Conservation (phyloP, 2,888 invertebrate species). For the Thymelicus sylvestris region DNA sequence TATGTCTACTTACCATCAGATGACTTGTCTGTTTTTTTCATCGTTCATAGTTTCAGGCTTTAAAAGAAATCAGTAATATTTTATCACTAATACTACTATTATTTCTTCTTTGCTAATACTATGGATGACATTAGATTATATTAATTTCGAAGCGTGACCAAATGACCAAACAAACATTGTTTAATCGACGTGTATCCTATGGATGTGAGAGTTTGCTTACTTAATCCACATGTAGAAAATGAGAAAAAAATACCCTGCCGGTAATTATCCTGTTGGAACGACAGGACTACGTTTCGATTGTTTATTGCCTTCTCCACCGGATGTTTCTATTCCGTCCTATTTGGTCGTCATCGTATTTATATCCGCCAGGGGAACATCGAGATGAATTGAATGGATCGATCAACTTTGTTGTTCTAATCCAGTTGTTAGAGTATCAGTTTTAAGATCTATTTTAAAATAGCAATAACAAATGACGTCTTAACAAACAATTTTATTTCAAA, state of each 20-base stretch:
- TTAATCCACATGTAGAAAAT: constrained; percentile 18
- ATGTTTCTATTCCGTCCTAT: constrained; percentile 66
- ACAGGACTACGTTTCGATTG: constrained; percentile 66
- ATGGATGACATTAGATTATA: too few relatives aligned
- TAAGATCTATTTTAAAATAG: neutral
- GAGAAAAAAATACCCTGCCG: constrained; percentile 52
- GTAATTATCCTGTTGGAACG: constrained; percentile 69
- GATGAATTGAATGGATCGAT: constrained; percentile 17
- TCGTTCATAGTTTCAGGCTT: too few relatives aligned
- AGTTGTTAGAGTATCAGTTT: neutral
- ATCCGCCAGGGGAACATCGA: constrained; percentile 40
- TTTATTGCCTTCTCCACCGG: constrained; percentile 73
- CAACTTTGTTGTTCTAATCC: constrained; percentile 5
- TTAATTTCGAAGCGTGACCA: neutral
- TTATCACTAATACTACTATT: too few relatives aligned
- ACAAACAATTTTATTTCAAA: neutral
- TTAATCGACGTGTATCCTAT: neutral
- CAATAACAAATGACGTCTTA: neutral
- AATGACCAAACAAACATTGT: neutral
- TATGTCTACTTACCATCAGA: too few relatives aligned
- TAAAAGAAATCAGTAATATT: too few relatives aligned
- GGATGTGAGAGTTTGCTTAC: neutral
- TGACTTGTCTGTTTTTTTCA: too few relatives aligned
- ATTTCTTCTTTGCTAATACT: too few relatives aligned
- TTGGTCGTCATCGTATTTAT: constrained; percentile 51